phyloP scores from a whole-genome alignment of 2,113 vertebrate genomes.

The Eretmochelys imbricata region DNA sequence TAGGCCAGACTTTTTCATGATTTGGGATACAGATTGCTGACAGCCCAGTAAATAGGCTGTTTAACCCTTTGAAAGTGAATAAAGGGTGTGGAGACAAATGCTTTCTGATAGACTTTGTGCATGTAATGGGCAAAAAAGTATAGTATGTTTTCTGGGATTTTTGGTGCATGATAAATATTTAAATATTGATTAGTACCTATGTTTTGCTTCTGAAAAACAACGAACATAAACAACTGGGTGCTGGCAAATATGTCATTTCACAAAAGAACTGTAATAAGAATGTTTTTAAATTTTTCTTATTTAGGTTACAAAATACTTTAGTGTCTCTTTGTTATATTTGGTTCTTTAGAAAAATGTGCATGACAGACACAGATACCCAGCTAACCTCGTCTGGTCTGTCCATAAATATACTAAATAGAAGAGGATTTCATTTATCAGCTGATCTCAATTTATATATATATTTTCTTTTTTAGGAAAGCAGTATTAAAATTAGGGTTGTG shows the following conservation, averaged over 20 bases:
- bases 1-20: slow-evolving; percentile 88
- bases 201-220: slow-evolving; percentile 20
- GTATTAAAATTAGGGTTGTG: slow-evolving; percentile 22
- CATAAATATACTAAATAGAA: slow-evolving; percentile 27
- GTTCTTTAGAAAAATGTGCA: neutral
- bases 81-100: slow-evolving; percentile 91
- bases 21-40: slow-evolving; percentile 91
- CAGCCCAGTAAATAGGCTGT: slow-evolving; percentile 99
- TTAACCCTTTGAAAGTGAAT: slow-evolving; percentile 99
- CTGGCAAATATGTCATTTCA: slow-evolving; percentile 4
- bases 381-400: slow-evolving; percentile 16
- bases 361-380: neutral
- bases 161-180: neutral
- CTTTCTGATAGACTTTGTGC: slow-evolving; percentile 95
- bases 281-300: neutral
- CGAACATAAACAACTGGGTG: neutral
- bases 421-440: slow-evolving; percentile 11
- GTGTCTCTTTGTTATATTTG: neutral
- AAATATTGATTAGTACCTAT: slow-evolving; percentile 45
- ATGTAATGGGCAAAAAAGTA: slow-evolving; percentile 85
- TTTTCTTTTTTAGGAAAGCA: neutral
- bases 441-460: neutral
- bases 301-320: neutral
- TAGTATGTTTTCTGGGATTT: slow-evolving; percentile 66
- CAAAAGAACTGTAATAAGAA: slow-evolving; percentile 12